Base-by-base conservation (phyloP, 2,113 vertebrate species). In the Hippocampus comes region DNA sequence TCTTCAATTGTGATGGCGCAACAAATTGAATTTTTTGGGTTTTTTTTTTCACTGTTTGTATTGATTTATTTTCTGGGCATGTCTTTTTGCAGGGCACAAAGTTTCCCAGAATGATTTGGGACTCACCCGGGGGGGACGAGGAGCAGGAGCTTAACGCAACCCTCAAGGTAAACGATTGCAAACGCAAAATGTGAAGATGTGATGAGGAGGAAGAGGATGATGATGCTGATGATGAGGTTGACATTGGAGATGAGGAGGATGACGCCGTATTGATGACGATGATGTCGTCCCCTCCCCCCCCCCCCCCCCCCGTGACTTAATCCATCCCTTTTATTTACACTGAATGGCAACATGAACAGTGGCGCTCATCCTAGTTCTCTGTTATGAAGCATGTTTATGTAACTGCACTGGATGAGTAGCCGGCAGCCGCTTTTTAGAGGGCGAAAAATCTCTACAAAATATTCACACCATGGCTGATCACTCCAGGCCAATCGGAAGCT, bases 351-450 rank as follows among this genome's bases (percentile, higher is more conserved):
- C 72, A 61, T 69, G 53, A 73, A n/a, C 20, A 59, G 65, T 84
- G 79, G 71, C 72, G 75, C 76, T 78, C 81, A 84, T 79, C 82
- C 88, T 83, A 86, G 76, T 89, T 78, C 80, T 89, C 79, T 86
- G 82, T 72, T 76, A 70, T 79, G 88, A 87, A 89, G 83, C 83
- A 53, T 87, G 78, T 92, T 93, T 93, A 92, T 90, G 78, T 93
- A 93, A 93, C 83, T 70, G 68, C 71, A 72, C 78, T 84, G 85
- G 85, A 85, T 82, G 85, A 86, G 85, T 86, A 84, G 82, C 86
- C 67, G 65, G 82, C 86, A 78, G 87, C 80, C 64, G 34, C 81
- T 79, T 83, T 83, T 89, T 83, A 80, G 77, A 78, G 53, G 66
- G 73, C 70, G 72, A 71, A 68, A 43, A 61, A 23, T 68, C 9